Evolutionary conservation across 2,888 invertebrate species (phyloP).

Genomic region (Nemotelus pantherinus): DNA sequence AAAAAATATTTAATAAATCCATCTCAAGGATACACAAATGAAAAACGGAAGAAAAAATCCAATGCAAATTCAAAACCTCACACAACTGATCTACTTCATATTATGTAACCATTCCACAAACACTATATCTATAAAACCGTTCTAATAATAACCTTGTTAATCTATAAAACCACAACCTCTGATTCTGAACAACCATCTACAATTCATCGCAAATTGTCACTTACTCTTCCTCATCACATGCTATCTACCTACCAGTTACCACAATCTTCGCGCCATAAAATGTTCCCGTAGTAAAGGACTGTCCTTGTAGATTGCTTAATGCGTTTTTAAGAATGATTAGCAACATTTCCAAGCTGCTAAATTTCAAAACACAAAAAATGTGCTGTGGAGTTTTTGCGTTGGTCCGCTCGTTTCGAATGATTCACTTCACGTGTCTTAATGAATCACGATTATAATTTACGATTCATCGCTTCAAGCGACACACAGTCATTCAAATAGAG

Average conservation of each 20-base stretch:
- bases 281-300: too few relatives aligned
- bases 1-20: too few relatives aligned
- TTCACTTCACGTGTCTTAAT: neutral
- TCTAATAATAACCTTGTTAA: neutral
- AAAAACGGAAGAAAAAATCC: too few relatives aligned
- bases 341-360: neutral
- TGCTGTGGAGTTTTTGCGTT: too few relatives aligned
- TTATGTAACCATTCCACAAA: neutral
- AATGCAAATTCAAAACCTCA: too few relatives aligned
- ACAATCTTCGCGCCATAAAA: neutral
- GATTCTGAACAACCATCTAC: neutral
- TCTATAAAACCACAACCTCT: neutral
- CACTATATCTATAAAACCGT: too few relatives aligned
- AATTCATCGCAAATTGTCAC: neutral
- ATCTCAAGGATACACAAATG: too few relatives aligned
- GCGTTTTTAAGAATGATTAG: constrained; percentile 1
- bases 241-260: neutral
- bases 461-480: neutral
- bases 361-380: too few relatives aligned
- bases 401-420: too few relatives aligned
- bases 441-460: neutral
- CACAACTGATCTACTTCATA: neutral
- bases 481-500: neutral
- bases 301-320: neutral
- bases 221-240: neutral